A percentile compares a stretch with the other conserved stretches of the same genome.
These are phyloP conservation scores for Pristionchus mayeri DNA, from an alignment of 2,888 invertebrate species.

Conservation along the genomic window DNA sequence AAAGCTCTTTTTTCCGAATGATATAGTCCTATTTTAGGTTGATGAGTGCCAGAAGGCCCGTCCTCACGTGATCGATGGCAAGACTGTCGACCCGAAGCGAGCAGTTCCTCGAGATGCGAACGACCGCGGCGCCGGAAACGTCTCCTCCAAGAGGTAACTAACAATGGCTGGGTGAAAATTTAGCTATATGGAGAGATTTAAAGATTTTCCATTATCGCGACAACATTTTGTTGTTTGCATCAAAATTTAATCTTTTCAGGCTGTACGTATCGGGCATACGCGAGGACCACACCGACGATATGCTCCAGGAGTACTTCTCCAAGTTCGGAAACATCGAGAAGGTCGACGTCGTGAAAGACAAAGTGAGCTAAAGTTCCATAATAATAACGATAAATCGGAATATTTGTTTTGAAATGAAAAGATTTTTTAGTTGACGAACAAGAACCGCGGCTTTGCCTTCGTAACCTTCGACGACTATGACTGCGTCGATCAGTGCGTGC, in stretches of 20 bases:
- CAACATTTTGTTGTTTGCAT: no score
- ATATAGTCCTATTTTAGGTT: constrained; percentile 80
- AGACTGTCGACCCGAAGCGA: constrained; percentile 94
- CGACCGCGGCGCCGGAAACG: constrained; percentile 34
- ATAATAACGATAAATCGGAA: no score
- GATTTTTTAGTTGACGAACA: no score
- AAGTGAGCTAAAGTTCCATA: no score
- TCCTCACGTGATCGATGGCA: constrained; percentile 92
- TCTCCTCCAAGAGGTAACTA: constrained; percentile 70
- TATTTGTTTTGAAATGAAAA: no score
- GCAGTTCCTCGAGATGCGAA: constrained; percentile 82
- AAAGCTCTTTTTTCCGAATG: no score
- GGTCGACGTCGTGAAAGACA: constrained; percentile 71
- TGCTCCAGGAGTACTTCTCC: constrained; percentile 65
- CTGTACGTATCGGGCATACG: constrained; percentile 72
- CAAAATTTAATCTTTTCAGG: no score
- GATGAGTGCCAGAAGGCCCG: constrained; percentile 88
- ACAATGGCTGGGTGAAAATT: no score
- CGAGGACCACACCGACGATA: constrained; percentile 70
- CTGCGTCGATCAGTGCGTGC: constrained; percentile 69
- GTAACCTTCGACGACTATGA: constrained; percentile 74
- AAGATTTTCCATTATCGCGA: no score
- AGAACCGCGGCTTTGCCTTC: constrained; percentile 74
- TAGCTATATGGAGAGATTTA: no score
- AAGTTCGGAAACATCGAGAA: constrained; percentile 51